A percentile compares a stretch with the other conserved stretches of the same genome.
Evolutionary conservation across 2,113 vertebrate species (phyloP).

Genomic region (Oreochromis spilurus): DNA sequence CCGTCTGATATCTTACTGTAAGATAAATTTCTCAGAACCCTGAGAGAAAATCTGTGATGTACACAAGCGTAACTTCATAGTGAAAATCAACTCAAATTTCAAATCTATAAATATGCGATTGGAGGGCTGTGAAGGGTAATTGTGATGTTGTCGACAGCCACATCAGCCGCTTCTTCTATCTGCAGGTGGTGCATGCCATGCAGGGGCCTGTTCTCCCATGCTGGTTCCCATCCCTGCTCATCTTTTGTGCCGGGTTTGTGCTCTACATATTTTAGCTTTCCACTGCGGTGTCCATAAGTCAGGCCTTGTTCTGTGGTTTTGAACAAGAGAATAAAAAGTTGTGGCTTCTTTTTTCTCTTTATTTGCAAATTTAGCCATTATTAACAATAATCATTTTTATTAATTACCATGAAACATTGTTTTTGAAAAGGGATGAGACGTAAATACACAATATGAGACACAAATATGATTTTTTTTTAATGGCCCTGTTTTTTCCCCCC

Average conservation of each 20-base stretch:
- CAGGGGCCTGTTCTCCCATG: not conserved
- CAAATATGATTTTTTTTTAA: not conserved
- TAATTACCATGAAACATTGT: not conserved
- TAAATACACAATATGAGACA: not conserved
- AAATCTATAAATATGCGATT: not conserved
- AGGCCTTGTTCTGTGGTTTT: not conserved
- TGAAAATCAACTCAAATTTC: not conserved
- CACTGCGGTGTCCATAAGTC: not conserved
- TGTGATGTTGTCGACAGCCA: not conserved
- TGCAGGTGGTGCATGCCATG: not conserved
- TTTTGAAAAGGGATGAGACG: not conserved
- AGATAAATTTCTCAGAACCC: not conserved
- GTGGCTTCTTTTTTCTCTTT: not conserved
- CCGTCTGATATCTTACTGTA: not conserved
- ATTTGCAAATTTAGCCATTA: not conserved
- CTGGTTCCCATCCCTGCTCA: not conserved
- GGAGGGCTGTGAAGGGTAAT: not conserved
- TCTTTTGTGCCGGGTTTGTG: not conserved
- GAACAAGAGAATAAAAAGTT: not conserved
- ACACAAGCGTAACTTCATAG: not conserved
- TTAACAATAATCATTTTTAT: not conserved
- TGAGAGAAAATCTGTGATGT: not conserved
- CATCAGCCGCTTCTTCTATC: not conserved
- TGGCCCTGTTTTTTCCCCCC: accelerated
- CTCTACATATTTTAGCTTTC: not conserved